Conservation (phyloP, 92 coral and sea anemone genomes). For the Phenganax stokvisi region DNA sequence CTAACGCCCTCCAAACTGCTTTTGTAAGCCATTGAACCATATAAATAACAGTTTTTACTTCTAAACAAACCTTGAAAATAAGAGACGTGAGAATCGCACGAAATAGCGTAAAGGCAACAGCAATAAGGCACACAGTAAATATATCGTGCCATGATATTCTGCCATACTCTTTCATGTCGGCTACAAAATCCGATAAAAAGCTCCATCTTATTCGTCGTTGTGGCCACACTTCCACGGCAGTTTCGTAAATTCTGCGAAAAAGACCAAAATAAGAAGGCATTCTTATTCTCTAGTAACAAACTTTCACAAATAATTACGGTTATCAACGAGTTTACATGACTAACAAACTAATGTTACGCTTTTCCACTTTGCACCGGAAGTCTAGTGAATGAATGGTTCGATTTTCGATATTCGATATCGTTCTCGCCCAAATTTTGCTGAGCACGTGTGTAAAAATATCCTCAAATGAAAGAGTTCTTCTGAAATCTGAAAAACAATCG, state of each 20-base stretch:
- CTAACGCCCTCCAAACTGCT: neutral
- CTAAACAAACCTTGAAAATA: conserved; percentile 62
- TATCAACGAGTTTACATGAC: neutral
- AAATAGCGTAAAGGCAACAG: conserved; percentile 65
- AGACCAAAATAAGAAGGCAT: conserved; percentile 54
- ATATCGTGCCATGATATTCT: conserved; percentile 58
- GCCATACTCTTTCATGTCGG: conserved; percentile 56
- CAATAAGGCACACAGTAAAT: conserved; percentile 47
- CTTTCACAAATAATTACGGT: neutral
- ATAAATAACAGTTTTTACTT: conserved; percentile 9
- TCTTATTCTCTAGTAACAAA: neutral
- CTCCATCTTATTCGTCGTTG: conserved; percentile 56
- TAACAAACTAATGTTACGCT: neutral
- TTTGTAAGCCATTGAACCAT: neutral
- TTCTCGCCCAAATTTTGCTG: neutral
- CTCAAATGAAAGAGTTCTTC: too few relatives aligned
- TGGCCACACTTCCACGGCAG: conserved; percentile 60
- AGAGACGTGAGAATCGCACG: conserved; percentile 53
- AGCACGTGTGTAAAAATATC: too few relatives aligned
- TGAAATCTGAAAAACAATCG: too few relatives aligned
- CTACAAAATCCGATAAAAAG: conserved; percentile 62
- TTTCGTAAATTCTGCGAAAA: conserved; percentile 60
- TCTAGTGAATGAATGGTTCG: neutral
- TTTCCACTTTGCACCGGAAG: conserved; percentile 17
- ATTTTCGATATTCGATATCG: neutral